A percentile compares a stretch with the other conserved stretches of the same genome.
Evolutionary conservation across 2,888 invertebrate genomes (phyloP).

Genomic region (Glaucopsyche alexis): DNA sequence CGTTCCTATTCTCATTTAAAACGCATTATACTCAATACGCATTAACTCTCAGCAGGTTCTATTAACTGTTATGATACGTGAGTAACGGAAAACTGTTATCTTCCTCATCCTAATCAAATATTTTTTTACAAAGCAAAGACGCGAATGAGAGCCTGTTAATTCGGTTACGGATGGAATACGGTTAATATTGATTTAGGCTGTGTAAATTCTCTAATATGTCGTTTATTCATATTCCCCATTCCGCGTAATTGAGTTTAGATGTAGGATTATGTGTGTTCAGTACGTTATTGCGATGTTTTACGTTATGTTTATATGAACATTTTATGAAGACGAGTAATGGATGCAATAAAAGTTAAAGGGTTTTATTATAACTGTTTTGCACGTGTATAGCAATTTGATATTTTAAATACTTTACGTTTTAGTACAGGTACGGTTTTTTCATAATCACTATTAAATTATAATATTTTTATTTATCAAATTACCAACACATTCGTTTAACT

Average conservation of each 20-base stretch:
- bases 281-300: background rate
- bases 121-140: background rate
- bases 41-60: too few relatives aligned
- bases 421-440: too few relatives aligned
- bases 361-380: background rate
- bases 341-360: background rate
- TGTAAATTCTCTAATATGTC: constrained; percentile 16
- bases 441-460: too few relatives aligned
- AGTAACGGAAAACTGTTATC: background rate
- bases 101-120: background rate
- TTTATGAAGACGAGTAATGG: background rate
- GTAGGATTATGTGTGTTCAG: constrained; percentile 1
- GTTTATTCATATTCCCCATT: constrained; percentile 15
- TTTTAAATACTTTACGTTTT: too few relatives aligned
- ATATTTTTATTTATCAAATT: too few relatives aligned
- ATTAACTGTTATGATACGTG: background rate
- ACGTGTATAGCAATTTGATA: background rate
- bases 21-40: background rate
- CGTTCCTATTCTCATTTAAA: too few relatives aligned
- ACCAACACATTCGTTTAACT: too few relatives aligned
- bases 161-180: background rate
- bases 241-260: constrained; percentile 3
- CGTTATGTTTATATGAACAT: background rate
- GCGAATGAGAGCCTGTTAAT: background rate
- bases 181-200: constrained; percentile 18